These are phyloP conservation scores for Onychomys torridus DNA, from an alignment of 2,797 vertebrate species.

Conservation along the genomic window DNA sequence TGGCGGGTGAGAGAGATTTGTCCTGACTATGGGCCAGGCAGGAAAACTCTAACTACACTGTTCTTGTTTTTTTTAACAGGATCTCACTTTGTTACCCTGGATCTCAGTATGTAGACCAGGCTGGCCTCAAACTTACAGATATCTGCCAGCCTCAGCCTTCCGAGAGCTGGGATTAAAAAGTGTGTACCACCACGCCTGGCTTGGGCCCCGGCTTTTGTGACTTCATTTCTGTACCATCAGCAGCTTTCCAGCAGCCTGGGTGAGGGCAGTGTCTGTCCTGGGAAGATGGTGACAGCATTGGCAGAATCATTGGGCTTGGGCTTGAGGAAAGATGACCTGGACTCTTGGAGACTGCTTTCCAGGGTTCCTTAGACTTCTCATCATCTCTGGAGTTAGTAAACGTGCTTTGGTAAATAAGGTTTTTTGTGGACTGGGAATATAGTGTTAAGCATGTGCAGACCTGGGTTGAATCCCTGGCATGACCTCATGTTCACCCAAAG, in stretches of 20 bases:
- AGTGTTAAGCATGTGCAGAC: background rate
- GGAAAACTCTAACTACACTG: too few relatives aligned
- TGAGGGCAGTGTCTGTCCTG: background rate
- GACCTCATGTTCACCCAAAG: background rate
- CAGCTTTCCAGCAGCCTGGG: background rate
- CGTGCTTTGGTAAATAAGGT: background rate
- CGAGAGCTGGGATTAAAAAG: too few relatives aligned
- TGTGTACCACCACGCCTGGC: background rate
- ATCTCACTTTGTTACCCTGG: background rate
- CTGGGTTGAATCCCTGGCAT: background rate
- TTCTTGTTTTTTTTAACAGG: background rate
- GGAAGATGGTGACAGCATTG: background rate
- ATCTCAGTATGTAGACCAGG: background rate
- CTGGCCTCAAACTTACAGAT: background rate
- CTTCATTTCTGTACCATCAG: too few relatives aligned
- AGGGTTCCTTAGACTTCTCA: background rate
- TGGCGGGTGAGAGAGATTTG: too few relatives aligned
- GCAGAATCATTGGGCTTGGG: background rate
- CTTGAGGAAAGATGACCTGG: background rate
- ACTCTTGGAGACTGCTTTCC: background rate
- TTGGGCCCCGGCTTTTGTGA: background rate
- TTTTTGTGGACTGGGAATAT: background rate
- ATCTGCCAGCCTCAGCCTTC: too few relatives aligned
- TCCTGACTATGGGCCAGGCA: too few relatives aligned
- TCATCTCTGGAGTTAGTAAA: background rate